Evolutionary conservation across 2,113 vertebrate species (phyloP), one percentile per base, ranked within the genome.

Genomic region (Myiopsitta monachus): DNA sequence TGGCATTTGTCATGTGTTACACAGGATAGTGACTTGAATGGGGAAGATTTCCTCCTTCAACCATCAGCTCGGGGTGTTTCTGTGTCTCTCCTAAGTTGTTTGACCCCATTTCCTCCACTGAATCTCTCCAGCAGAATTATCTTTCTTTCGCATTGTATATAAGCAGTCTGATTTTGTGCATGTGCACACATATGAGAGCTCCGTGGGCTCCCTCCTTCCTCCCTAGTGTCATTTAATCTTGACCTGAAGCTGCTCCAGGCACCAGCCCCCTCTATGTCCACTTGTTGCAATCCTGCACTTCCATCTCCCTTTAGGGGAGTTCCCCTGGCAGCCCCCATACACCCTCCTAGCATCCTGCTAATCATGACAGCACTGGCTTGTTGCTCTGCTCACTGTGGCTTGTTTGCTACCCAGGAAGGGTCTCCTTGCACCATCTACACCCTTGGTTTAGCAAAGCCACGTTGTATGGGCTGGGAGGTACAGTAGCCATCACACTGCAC

Each of bases 11-110:
- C 18, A 36, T 3, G 13, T 14, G 26, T 41, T 41, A 63, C 27
- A 52, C 7, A 11, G 52, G 36, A 43, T 3, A 64, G 49, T 19
- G 39, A 41, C 38, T 43, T 69, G 38, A 86, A 39, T 0, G 0
- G 57, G 51, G 33, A 76, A 72, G 31, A 38, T 14, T 59, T 83
- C n/a, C 6, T 77, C 26, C 22, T 68, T 67, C 54, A 74, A 1
- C 12, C 39, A 23, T 27, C 38, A 55, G 47, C 30, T 15, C 13
- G 28, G 27, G 3, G 27, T 66, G 31, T n/a, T 64, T 63, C 63
- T 82, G 5, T 33, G 44, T 57, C 33, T 38, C 21, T 52, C 44
- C 31, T 36, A 36, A 51, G 47, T 43, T 63, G 33, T 68, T 49
- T 31, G 28, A 44, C 33, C 18, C 23, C 17, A 18, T 24, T 83